These are phyloP conservation scores for Stomatorhinus walkeri DNA, from an alignment of 2,797 vertebrate genomes.

Conservation along the genomic window DNA sequence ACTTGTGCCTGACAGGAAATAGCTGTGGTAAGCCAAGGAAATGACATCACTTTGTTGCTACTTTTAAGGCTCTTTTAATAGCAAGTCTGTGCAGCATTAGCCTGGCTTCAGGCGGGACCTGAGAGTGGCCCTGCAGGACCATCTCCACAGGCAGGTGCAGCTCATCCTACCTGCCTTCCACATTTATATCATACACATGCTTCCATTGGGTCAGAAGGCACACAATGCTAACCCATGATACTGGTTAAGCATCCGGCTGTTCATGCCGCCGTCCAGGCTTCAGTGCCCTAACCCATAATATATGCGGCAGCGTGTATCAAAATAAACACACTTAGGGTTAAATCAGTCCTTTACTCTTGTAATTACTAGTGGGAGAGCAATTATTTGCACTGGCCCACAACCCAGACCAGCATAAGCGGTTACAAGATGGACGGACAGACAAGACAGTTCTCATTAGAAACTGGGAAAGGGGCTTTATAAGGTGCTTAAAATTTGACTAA, in stretches of 20 bases:
- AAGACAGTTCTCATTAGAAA: constrained; percentile 25
- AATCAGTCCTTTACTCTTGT: constrained; percentile 8
- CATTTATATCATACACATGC: not conserved
- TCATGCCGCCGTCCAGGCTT: not conserved
- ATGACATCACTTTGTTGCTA: constrained; percentile 44
- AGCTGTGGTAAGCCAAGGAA: constrained; percentile 60
- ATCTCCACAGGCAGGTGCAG: not conserved
- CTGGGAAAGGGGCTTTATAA: constrained; percentile 46
- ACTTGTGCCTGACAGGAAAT: constrained; percentile 63
- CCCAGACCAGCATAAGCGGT: not conserved
- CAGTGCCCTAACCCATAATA: not conserved
- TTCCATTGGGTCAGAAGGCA: not conserved
- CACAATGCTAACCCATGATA: not conserved
- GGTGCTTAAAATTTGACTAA: constrained; percentile 51
- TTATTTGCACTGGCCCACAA: constrained; percentile 32
- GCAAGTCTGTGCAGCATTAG: not conserved
- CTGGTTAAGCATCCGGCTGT: not conserved
- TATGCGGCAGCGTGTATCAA: not conserved
- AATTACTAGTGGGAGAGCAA: not conserved
- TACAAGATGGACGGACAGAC: not conserved
- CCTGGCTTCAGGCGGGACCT: not conserved
- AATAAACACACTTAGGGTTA: not conserved
- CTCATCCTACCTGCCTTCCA: not conserved
- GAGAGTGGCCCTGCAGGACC: not conserved
- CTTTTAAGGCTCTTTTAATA: constrained; percentile 31